phyloP scores from a whole-genome alignment of 2,113 vertebrate species.

The Pardalotus punctatus region DNA sequence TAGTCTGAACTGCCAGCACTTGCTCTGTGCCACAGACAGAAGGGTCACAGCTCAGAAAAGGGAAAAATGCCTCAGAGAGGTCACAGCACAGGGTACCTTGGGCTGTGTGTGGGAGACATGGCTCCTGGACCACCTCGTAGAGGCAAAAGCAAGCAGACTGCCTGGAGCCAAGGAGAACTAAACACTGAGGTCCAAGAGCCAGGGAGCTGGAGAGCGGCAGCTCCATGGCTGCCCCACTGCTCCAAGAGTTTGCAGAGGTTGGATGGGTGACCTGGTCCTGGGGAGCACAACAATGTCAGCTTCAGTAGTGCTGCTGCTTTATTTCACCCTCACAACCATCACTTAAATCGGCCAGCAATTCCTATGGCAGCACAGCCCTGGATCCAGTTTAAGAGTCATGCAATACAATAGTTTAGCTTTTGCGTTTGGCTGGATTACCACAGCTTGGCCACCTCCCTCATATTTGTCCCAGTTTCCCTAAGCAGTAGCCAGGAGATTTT shows the following conservation, averaged over 20 bases:
- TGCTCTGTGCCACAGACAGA: background rate
- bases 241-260: background rate
- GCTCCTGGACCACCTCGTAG: background rate
- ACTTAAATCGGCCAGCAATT: background rate
- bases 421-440: background rate
- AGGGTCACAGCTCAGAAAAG: background rate
- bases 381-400: background rate
- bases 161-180: background rate
- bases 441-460: background rate
- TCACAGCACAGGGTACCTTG: background rate
- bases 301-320: background rate
- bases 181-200: background rate
- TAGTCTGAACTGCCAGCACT: background rate
- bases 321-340: background rate
- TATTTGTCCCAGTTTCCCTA: background rate
- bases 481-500: background rate
- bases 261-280: background rate
- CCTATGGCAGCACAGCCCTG: background rate
- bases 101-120: rapidly evolving
- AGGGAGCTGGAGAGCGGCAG: background rate
- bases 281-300: rapidly evolving
- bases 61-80: background rate
- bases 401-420: background rate
- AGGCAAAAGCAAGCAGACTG: background rate
- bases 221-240: background rate